Conservation (phyloP, 2,888 invertebrate genomes). For the Amphimallon solstitiale region DNA sequence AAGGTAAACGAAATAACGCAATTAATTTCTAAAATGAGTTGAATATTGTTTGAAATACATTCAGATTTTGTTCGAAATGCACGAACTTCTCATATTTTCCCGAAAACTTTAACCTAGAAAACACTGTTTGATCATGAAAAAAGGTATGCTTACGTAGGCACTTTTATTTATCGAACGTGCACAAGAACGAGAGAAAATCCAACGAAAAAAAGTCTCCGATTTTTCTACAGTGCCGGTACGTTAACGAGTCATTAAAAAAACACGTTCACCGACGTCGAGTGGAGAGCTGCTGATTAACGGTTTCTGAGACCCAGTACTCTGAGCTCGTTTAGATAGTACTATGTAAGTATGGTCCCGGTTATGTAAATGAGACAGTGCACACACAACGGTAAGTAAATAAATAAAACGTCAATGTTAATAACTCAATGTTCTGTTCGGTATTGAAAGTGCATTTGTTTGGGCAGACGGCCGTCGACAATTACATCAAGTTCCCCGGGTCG, state of each 20-base stretch:
- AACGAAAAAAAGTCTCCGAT: background rate
- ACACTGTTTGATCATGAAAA: no score
- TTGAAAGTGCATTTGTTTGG: slow-evolving; percentile 32
- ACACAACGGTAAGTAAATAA: slow-evolving; percentile 28
- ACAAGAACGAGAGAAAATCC: slow-evolving; percentile 3
- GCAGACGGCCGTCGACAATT: slow-evolving; percentile 29
- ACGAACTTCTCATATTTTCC: no score
- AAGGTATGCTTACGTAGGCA: background rate
- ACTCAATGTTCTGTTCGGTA: slow-evolving; percentile 29
- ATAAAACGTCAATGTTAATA: slow-evolving; percentile 35
- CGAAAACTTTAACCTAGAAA: no score
- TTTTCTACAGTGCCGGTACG: slow-evolving; percentile 5
- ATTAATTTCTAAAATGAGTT: no score
- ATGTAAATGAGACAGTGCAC: slow-evolving; percentile 14
- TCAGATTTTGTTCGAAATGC: no score
- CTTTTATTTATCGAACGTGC: background rate
- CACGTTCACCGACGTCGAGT: slow-evolving; percentile 19
- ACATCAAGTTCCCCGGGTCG: slow-evolving; percentile 28
- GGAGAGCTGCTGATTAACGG: slow-evolving; percentile 22
- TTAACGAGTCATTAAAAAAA: slow-evolving; percentile 26
- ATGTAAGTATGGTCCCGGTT: background rate
- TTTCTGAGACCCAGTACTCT: background rate
- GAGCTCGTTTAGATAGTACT: slow-evolving; percentile 1
- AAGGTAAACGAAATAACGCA: no score
- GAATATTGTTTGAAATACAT: no score